Conservation (phyloP, 1,140 invertebrate species). For the Dermatophagoides farinae region DNA sequence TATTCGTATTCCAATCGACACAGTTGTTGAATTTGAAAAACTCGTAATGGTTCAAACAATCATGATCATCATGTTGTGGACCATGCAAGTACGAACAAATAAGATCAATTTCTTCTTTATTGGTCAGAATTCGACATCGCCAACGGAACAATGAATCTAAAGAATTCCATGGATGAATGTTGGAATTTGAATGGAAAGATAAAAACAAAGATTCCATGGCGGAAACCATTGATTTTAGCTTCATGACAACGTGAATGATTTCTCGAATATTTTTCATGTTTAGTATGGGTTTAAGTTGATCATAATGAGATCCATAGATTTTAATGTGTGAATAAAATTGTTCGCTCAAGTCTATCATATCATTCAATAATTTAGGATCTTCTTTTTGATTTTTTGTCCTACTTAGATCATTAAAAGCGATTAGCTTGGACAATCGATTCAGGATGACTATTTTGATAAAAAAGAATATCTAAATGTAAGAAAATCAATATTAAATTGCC, state of each 20-base stretch:
- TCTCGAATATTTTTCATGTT: constrained; percentile 20
- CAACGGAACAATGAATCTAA: background rate
- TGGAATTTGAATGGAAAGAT: too few relatives aligned
- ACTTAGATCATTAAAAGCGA: background rate
- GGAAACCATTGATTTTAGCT: too few relatives aligned
- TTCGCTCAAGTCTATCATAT: constrained; percentile 28
- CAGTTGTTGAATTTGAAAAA: background rate
- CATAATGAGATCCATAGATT: constrained; percentile 26
- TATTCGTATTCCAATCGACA: background rate
- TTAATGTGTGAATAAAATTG: constrained; percentile 31
- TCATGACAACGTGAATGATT: background rate
- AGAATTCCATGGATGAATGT: too few relatives aligned
- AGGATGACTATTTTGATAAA: background rate
- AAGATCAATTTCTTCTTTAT: background rate
- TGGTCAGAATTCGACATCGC: background rate
- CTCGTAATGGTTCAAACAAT: background rate
- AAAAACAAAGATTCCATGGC: too few relatives aligned
- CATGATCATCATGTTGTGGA: too few relatives aligned
- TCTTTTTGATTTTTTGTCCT: background rate
- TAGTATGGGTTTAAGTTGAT: constrained; percentile 26
- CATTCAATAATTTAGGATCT: background rate
- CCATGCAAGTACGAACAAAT: background rate
- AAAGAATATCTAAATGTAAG: background rate
- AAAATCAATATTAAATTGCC: background rate
- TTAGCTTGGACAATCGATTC: background rate